Conservation (phyloP, 1,140 invertebrate genomes). For the Lepeophtheirus salmonis region DNA sequence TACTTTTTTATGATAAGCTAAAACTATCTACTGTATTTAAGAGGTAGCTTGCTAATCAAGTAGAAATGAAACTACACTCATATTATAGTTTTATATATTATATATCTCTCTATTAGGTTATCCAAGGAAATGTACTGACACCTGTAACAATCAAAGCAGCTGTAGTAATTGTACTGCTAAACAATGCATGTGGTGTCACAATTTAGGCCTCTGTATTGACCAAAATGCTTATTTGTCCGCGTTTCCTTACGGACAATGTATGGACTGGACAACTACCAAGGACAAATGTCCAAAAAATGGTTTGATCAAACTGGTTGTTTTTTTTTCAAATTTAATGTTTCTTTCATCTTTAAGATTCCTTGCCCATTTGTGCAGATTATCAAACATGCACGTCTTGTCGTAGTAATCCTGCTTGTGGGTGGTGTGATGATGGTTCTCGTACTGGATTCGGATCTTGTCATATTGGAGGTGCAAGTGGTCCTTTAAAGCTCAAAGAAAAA, state of each 20-base stretch:
- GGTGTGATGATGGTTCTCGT: slow-evolving; percentile 83
- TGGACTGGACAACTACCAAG: slow-evolving; percentile 65
- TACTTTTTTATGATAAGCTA: too few species aligned
- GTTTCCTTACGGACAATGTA: slow-evolving; percentile 90
- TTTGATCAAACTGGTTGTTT: slow-evolving; percentile 23
- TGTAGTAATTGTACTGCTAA: slow-evolving; percentile 66
- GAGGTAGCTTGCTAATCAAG: too few species aligned
- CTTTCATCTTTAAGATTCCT: not conserved
- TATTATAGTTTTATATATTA: too few species aligned
- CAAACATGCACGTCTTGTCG: slow-evolving; percentile 62
- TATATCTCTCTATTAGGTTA: too few species aligned
- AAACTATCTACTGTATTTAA: too few species aligned
- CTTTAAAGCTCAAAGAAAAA: slow-evolving; percentile 23
- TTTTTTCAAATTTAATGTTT: slow-evolving; percentile 34
- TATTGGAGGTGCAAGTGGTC: slow-evolving; percentile 41
- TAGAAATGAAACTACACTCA: too few species aligned
- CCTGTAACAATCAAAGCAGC: slow-evolving; percentile 53
- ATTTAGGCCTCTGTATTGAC: slow-evolving; percentile 70
- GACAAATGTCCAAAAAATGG: slow-evolving; percentile 22
- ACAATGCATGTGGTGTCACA: slow-evolving; percentile 43
- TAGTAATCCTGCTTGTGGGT: slow-evolving; percentile 78
- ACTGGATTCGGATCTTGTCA: slow-evolving; percentile 61
- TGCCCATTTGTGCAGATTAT: slow-evolving; percentile 43
- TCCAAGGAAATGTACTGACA: slow-evolving; percentile 41
- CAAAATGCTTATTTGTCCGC: slow-evolving; percentile 87